Evolutionary conservation across 2,113 vertebrate genomes (phyloP), one percentile per base, ranked within the genome.

Genomic region (Etheostoma spectabile): DNA sequence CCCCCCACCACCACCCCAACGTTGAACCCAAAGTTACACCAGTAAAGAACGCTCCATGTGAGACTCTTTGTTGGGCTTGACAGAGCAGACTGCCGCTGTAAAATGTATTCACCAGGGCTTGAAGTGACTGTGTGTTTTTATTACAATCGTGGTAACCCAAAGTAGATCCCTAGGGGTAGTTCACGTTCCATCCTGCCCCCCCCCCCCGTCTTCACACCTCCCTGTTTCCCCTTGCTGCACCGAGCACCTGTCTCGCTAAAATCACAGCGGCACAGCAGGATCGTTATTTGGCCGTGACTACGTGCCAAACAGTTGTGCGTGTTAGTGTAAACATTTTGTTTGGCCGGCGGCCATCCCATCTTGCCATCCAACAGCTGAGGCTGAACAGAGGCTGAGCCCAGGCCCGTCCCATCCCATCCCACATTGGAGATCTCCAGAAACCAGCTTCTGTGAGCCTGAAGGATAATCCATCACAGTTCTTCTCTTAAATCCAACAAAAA

Each of bases 281-380:
- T 35, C 18, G 70, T 76, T 91, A 88, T 87, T 82, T 77, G 77
- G 2, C 56, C 77, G 51, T 86, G 89, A 84, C 82, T 53, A 77
- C 68, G 80, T 79, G 72, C 71, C 64, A 81, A 91, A 80, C 89
- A 92, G 90, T 92, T 92, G 89, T 89, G 88, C 60, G 68, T 30
- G 81, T 89, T 77, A 75, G 90, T 85, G 89, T 92, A 93, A 93
- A 91, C 90, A 90, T 90, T 86, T 78, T 61, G 42, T 83, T 90
- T 93, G 92, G 92, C 92, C 15, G 7, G 46, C n/a, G 2, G 88
- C 88, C 89, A 90, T 11, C 1, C 68, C 76, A 30, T 82, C 80
- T 72, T 77, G 78, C 82, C 78, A 79, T 77, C 86, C 86, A 79
- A 86, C 92, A 91, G 92, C 90, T 92, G 92, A 91, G 80, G 81